Base-by-base conservation (phyloP, 2,888 invertebrate species). In the Napeogenes sylphis region DNA sequence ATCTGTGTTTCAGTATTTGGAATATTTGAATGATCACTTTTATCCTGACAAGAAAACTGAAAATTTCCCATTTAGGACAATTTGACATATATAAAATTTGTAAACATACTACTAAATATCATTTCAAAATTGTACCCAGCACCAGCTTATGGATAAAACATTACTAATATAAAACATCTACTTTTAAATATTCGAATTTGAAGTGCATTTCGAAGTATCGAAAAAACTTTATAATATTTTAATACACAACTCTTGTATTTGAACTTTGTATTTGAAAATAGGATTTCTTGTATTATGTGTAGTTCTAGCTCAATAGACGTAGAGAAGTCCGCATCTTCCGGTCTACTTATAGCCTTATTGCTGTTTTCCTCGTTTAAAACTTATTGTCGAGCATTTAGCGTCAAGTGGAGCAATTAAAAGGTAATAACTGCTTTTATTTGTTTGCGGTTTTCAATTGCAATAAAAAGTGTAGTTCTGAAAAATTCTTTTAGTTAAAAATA, bases 1-100 rank as follows among this genome's bases (percentile, higher is more conserved):
- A 62, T 61, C 51, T 64, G 59, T 64, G 64, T 61, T 64, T 61
- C 61, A 61, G 61, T 61, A 61, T 65, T 67, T 65, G 57, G 63
- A 63, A 65, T 65, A 59, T 45, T 30, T 60, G 32, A 59, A 59
- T 45, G 59, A 59, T 51, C 59, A 38, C 51, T 57, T 58, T 51
- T 54, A 45, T 38, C 32, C 45, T n/a, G 38, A 45, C 59, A 54
- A 54, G 59, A 59, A 54, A 54, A 54, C 53, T 32, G 32, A 58
- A 58, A 53, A 30, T 58, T 13, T 58, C 53, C 13, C 38, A 33
- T 30, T 53, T 51, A 33, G 30, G 38, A 58, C 13, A 38, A 53
- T 47, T 58, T 53, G 53, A 51, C 12, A 30, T 51, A 30, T 30
- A 6, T 42, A 10, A 6, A 8, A 10, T 10, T 10, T 42, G 10